These are phyloP conservation scores for Columba janthina DNA, from an alignment of 2,113 vertebrate species.

Conservation along the genomic window DNA sequence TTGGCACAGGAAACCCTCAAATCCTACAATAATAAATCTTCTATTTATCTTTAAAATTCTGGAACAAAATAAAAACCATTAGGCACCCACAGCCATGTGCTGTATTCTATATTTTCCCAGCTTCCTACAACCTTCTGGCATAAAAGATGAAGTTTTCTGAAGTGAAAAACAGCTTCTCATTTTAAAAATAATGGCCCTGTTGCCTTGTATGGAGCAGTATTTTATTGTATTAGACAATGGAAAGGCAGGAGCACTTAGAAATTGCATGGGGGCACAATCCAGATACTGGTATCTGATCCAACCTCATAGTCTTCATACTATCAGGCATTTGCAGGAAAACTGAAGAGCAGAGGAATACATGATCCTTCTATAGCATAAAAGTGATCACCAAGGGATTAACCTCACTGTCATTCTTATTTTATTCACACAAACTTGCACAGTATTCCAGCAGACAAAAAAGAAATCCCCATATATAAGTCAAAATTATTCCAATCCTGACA, in stretches of 20 bases:
- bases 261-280: neutral
- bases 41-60: slow-evolving; percentile 46
- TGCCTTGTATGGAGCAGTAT: neutral
- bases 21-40: slow-evolving; percentile 46
- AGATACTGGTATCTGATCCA: neutral
- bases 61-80: slow-evolving; percentile 28
- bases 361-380: neutral
- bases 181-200: neutral
- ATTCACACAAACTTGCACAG: neutral
- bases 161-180: neutral
- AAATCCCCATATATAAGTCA: neutral
- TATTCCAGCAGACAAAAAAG: neutral
- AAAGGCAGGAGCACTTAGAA: neutral
- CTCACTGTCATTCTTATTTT: neutral
- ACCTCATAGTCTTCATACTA: neutral
- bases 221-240: neutral
- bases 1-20: slow-evolving; percentile 37
- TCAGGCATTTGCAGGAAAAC: neutral
- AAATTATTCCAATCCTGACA: neutral
- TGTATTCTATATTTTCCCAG: neutral
- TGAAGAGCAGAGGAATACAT: neutral
- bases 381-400: neutral
- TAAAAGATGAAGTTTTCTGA: neutral
- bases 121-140: neutral
- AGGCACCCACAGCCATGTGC: neutral